Percentiles rank a stretch among this genome's conserved stretches.
Conservation (phyloP, 2,113 vertebrate genomes). For the Cynoglossus semilaevis region DNA sequence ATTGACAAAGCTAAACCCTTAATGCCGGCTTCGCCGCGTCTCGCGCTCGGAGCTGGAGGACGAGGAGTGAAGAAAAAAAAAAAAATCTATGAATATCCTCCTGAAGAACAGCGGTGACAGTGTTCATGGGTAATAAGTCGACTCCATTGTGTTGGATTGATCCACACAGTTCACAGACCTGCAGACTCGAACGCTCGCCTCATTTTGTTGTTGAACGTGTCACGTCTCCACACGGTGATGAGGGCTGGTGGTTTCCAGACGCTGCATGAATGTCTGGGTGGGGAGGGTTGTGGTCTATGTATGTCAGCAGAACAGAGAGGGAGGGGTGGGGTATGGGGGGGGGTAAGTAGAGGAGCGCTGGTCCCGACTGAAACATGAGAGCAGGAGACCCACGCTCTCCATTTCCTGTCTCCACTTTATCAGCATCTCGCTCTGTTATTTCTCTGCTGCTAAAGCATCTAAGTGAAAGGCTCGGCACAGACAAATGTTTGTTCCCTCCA, state of each 20-base stretch:
- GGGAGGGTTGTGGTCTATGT: slow-evolving; percentile 63
- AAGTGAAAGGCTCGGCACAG: slow-evolving; percentile 71
- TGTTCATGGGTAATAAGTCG: slow-evolving; percentile 47
- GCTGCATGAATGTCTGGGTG: slow-evolving; percentile 51
- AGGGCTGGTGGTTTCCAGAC: slow-evolving; percentile 54
- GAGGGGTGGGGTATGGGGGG: not conserved
- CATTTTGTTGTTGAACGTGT: slow-evolving; percentile 25
- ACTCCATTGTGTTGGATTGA: slow-evolving; percentile 28
- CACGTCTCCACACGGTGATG: slow-evolving; percentile 40
- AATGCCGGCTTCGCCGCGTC: slow-evolving; percentile 64
- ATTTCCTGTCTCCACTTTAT: slow-evolving; percentile 78
- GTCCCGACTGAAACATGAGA: slow-evolving; percentile 67
- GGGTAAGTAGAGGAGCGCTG: slow-evolving; percentile 33
- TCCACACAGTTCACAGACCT: slow-evolving; percentile 29
- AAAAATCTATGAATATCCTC: slow-evolving; percentile 46
- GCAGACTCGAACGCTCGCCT: slow-evolving; percentile 14
- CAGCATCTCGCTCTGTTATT: slow-evolving; percentile 72
- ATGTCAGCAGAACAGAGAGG: slow-evolving; percentile 64
- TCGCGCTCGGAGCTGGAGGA: slow-evolving; percentile 48
- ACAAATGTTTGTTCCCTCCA: slow-evolving; percentile 76
- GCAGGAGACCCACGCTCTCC: slow-evolving; percentile 62
- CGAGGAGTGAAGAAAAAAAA: slow-evolving; percentile 40
- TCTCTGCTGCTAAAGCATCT: slow-evolving; percentile 60
- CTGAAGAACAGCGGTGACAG: slow-evolving; percentile 40
- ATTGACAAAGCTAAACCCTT: slow-evolving; percentile 66